Percentiles rank a stretch among this genome's conserved stretches.
These are phyloP conservation scores for Halcyon malimbica DNA, from an alignment of 2,113 vertebrate genomes.

Conservation along the genomic window DNA sequence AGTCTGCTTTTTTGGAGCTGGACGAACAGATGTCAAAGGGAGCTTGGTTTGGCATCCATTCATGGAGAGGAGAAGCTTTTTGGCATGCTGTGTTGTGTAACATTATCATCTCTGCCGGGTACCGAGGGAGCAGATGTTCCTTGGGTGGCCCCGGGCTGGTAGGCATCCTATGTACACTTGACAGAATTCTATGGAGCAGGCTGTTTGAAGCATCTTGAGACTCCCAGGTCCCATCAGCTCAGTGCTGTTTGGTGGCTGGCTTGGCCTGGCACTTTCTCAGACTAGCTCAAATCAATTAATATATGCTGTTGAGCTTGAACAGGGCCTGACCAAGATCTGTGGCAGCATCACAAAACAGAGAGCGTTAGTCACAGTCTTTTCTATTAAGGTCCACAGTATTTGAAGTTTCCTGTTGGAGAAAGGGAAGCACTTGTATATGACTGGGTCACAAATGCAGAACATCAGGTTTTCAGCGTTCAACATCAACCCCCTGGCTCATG, in stretches of 20 bases:
- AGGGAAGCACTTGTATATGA: not conserved
- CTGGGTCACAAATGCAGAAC: not conserved
- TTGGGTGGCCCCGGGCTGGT: conserved; percentile 64
- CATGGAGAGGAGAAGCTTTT: conserved; percentile 59
- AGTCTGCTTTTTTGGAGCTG: conserved; percentile 24
- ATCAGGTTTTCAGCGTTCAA: not conserved
- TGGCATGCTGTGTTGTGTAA: conserved; percentile 38
- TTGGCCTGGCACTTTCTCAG: not conserved
- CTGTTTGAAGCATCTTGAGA: not conserved
- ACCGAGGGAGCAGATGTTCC: conserved; percentile 72
- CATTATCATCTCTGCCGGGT: conserved; percentile 44
- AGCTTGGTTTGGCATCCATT: conserved; percentile 51
- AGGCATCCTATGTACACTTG: conserved; percentile 45
- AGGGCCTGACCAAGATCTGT: not conserved
- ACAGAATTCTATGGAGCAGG: conserved; percentile 42
- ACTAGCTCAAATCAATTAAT: not conserved
- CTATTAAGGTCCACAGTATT: not conserved
- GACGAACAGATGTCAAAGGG: conserved; percentile 18
- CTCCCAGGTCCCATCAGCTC: conserved; percentile 22
- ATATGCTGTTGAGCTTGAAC: not conserved
- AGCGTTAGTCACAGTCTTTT: not conserved
- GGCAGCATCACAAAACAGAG: not conserved
- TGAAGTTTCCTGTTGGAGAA: not conserved
- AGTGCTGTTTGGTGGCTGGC: not conserved
- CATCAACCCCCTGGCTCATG: not conserved